These are phyloP conservation scores for Eupristina koningsbergeri DNA, from an alignment of 1,140 invertebrate genomes.

Conservation along the genomic window DNA sequence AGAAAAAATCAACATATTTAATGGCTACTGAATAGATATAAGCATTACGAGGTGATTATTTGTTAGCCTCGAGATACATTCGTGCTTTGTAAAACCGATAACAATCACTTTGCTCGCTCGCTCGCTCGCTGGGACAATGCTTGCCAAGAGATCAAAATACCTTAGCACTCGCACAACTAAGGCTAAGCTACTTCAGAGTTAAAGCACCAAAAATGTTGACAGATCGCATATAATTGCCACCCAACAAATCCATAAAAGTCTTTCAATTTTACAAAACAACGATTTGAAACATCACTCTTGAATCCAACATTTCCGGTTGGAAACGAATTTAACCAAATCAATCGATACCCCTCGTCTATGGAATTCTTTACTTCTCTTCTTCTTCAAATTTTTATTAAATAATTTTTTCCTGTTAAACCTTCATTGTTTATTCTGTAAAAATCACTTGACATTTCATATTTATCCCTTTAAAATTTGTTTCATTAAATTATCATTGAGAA, in stretches of 20 bases:
- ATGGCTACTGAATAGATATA: slow-evolving; percentile 61
- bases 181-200: neutral
- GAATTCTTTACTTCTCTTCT: neutral
- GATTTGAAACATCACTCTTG: neutral
- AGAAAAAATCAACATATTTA: slow-evolving; percentile 53
- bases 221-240: slow-evolving; percentile 32
- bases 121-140: no score
- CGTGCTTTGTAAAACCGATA: slow-evolving; percentile 64
- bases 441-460: no score
- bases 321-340: neutral
- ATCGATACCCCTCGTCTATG: neutral
- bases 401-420: no score
- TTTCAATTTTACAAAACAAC: slow-evolving; percentile 47
- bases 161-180: slow-evolving; percentile 18
- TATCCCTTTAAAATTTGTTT: no score
- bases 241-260: slow-evolving; percentile 39
- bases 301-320: neutral
- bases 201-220: neutral
- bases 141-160: slow-evolving; percentile 48
- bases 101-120: slow-evolving; percentile 59
- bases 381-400: no score
- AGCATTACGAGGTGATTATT: slow-evolving; percentile 56
- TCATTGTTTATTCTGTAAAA: no score
- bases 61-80: slow-evolving; percentile 28
- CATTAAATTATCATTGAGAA: no score